Evolutionary conservation across 2,888 invertebrate species (phyloP).

Genomic region (Bedellia somnulentella): DNA sequence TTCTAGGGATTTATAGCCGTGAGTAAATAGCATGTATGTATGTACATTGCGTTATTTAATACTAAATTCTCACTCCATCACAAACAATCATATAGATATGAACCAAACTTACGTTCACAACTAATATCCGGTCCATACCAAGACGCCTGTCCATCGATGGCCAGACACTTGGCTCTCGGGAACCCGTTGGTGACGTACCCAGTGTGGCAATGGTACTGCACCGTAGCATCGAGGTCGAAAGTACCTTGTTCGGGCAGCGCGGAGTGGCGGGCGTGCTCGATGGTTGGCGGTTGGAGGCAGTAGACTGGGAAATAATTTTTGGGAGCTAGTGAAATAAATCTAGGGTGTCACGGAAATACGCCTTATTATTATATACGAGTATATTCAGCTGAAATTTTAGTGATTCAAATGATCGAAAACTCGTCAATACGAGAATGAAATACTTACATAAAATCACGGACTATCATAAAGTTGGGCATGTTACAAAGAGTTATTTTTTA

Average conservation of each 20-base stretch:
- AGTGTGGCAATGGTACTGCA: slow-evolving; percentile 92
- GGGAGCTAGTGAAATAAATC: background rate
- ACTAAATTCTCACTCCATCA: too few species aligned
- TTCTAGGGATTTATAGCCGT: too few species aligned
- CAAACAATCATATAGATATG: too few species aligned
- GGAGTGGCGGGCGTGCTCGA: slow-evolving; percentile 86
- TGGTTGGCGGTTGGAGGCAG: slow-evolving; percentile 82
- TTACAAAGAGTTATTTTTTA: too few species aligned
- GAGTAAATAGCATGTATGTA: too few species aligned
- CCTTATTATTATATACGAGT: too few species aligned
- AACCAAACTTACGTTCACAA: slow-evolving; percentile 87
- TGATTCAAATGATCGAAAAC: too few species aligned
- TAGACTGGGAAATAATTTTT: slow-evolving; percentile 59
- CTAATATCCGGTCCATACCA: slow-evolving; percentile 98
- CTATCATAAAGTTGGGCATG: too few species aligned
- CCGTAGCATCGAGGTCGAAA: slow-evolving; percentile 86
- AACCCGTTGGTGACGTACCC: slow-evolving; percentile 93
- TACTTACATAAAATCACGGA: slow-evolving; percentile 4
- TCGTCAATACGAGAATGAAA: too few species aligned
- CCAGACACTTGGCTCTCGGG: slow-evolving; percentile 89
- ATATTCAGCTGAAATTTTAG: too few species aligned
- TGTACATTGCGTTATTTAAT: too few species aligned
- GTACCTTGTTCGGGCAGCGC: slow-evolving; percentile 84
- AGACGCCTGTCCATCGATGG: slow-evolving; percentile 84
- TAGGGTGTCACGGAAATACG: slow-evolving; percentile 2